Base-by-base conservation (phyloP, 2,113 vertebrate genomes). In the Formicarius rufipectus region DNA sequence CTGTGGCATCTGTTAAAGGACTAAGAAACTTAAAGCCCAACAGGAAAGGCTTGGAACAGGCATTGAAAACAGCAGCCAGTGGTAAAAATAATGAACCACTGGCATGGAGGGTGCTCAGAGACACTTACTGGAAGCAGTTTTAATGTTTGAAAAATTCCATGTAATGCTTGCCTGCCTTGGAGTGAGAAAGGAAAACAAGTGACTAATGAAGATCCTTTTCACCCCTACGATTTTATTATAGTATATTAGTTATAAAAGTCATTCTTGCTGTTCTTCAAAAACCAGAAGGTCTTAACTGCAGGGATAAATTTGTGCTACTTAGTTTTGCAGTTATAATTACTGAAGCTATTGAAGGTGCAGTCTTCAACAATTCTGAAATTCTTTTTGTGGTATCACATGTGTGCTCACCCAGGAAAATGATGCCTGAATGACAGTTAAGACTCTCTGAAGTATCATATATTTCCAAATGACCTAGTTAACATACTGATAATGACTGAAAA, bases 381-480 rank as follows among this genome's bases (percentile, higher is more conserved):
- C 77, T 84, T 94, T 92, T 92, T 92, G 88, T 75, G 77, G 23
- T 68, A 68, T 82, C 89, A 88, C 81, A 84, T 87, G 84, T 79
- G 89, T 93, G 84, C 74, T 92, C 79, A 81, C 68, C 75, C 73
- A 69, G 49, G 89, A 58, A 83, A 87, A 92, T 52, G 62, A 82
- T 91, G 84, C 62, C 89, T 94, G 87, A 84, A 79, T 97, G 96
- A 89, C 91, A 95, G 66, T 95, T 89, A 40, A 91, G 91, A 52
- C 78, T 91, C 90, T 96, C 92, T 89, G 92, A 97, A 96, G 96
- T 93, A 94, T 69, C 55, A 47, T 87, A 73, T 64, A 63, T 97
- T 94, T 96, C 94, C 93, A 83, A 89, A 87, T 94, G 91, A 94
- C 96, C 94, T 93, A 96, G 90, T 96, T 97, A 95, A 91, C 77